These are phyloP conservation scores for Daktulosphaira vitifoliae DNA, from an alignment of 1,140 invertebrate genomes.

Conservation along the genomic window DNA sequence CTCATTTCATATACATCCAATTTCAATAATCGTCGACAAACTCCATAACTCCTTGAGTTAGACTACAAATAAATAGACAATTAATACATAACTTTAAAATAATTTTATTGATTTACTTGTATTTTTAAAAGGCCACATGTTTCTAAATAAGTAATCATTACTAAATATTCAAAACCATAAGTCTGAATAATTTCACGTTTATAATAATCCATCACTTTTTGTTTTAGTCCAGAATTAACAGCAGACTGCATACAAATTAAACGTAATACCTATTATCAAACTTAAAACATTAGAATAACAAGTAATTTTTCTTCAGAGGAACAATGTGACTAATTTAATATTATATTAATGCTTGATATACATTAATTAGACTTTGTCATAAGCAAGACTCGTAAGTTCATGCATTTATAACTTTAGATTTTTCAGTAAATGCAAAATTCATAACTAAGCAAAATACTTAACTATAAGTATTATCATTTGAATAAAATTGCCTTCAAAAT, in stretches of 20 bases:
- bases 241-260: constrained; percentile 83
- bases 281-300: constrained; percentile 7
- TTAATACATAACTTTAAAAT: not conserved
- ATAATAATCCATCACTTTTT: constrained; percentile 83
- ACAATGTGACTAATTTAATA: not conserved
- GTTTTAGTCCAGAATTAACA: constrained; percentile 81
- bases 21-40: constrained; percentile 54
- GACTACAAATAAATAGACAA: constrained; percentile 12
- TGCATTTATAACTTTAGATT: too few species aligned
- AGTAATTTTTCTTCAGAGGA: not conserved
- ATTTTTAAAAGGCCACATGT: constrained; percentile 70
- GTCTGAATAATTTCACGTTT: constrained; percentile 85
- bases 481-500: too few species aligned
- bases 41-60: constrained; percentile 23
- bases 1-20: constrained; percentile 80
- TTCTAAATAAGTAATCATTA: constrained; percentile 79
- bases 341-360: not conserved
- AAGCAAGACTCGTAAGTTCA: too few species aligned
- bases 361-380: not conserved
- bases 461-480: too few species aligned
- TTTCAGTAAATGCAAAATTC: too few species aligned
- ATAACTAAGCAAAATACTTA: too few species aligned
- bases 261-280: constrained; percentile 58
- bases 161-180: constrained; percentile 79
- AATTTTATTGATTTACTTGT: constrained; percentile 51